Percentiles rank a stretch among this genome's conserved stretches.
phyloP scores from a whole-genome alignment of 2,888 invertebrate species.

The Biston stratarius region DNA sequence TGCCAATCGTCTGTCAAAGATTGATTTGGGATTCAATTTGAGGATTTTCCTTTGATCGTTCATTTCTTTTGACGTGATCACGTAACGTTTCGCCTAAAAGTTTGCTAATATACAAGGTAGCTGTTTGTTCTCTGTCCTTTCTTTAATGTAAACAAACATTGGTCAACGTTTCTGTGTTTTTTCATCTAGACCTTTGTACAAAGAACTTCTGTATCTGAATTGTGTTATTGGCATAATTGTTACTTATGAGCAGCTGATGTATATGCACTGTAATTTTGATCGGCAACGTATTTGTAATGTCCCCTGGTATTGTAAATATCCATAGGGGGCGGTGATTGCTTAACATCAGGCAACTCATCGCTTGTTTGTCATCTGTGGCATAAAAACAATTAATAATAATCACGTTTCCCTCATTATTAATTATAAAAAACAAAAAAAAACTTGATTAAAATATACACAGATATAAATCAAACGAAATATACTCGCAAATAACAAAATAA shows the following conservation, averaged over 20 bases:
- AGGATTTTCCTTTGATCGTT: conserved; percentile 33
- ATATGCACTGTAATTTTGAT: not conserved
- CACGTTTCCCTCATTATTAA: too few species aligned
- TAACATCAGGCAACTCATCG: too few species aligned
- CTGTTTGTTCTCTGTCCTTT: conserved; percentile 10
- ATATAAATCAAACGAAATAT: too few species aligned
- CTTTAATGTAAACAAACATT: not conserved
- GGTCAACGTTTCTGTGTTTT: not conserved
- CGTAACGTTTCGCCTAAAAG: conserved; percentile 22
- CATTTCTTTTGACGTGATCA: conserved; percentile 26
- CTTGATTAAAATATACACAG: too few species aligned
- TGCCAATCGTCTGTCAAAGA: conserved; percentile 14
- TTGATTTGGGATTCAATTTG: conserved; percentile 33
- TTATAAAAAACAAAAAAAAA: too few species aligned
- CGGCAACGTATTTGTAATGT: too few species aligned
- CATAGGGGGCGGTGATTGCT: too few species aligned
- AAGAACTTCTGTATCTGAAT: not conserved
- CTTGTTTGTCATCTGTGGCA: too few species aligned
- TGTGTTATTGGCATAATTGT: not conserved
- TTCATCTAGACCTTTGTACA: not conserved
- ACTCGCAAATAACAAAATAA: not conserved
- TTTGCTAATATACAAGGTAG: conserved; percentile 8
- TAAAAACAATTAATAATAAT: too few species aligned
- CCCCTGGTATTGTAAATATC: too few species aligned
- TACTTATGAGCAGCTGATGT: too few species aligned